phyloP scores from a whole-genome alignment of 1,140 invertebrate species.

The Pararge aegeria region DNA sequence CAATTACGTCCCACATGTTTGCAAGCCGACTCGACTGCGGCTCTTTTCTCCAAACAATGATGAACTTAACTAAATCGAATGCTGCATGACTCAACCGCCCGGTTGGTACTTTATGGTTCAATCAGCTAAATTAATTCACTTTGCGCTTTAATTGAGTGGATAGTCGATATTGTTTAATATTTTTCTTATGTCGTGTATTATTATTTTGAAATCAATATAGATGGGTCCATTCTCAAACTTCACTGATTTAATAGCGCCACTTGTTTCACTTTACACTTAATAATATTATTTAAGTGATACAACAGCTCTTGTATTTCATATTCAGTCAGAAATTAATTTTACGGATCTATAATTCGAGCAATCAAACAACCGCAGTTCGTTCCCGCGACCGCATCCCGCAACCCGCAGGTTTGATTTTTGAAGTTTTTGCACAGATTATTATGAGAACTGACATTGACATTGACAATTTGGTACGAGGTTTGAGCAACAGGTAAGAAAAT shows the following conservation, averaged over 20 bases:
- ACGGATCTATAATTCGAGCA: background rate
- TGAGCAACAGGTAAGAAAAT: too few relatives aligned
- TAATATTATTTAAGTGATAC: background rate
- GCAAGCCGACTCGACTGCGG: conserved; percentile 14
- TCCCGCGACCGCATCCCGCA: too few relatives aligned
- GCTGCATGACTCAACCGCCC: background rate
- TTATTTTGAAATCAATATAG: background rate
- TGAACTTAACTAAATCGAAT: conserved; percentile 5
- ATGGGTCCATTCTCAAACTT: background rate
- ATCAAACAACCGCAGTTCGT: background rate
- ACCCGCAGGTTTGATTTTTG: too few relatives aligned
- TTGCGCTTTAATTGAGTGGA: background rate
- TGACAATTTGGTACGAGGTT: too few relatives aligned
- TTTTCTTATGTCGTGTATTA: background rate
- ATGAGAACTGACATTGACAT: too few relatives aligned
- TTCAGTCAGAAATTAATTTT: background rate
- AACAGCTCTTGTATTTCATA: background rate
- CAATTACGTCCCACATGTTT: conserved; percentile 68
- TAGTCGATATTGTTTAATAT: background rate
- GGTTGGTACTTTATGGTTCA: background rate
- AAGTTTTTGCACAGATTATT: too few relatives aligned
- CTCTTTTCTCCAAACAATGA: conserved; percentile 16
- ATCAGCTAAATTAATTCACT: conserved; percentile 1
- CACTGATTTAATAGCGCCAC: background rate
- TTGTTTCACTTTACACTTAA: background rate